Conservation (phyloP, 1,140 invertebrate genomes). For the Forficula auricularia region DNA sequence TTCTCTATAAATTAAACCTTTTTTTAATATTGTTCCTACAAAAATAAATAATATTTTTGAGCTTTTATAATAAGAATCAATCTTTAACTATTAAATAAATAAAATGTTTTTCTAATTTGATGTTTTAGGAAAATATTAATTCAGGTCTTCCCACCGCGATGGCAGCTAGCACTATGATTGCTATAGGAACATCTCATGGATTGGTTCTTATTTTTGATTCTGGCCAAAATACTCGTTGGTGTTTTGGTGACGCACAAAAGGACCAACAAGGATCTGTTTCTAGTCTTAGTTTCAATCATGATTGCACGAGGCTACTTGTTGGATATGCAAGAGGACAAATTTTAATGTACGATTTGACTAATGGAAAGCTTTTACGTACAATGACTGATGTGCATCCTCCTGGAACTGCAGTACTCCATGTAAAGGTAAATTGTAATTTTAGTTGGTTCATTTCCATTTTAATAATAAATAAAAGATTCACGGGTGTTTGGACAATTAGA, state of each 20-base stretch:
- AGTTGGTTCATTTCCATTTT: too few relatives aligned
- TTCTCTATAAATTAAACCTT: too few relatives aligned
- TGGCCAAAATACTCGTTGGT: constrained; percentile 71
- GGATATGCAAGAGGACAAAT: constrained; percentile 78
- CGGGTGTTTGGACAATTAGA: too few relatives aligned
- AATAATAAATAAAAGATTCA: constrained; percentile 9
- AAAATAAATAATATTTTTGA: too few relatives aligned
- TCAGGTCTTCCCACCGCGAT: constrained; percentile 72
- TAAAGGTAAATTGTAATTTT: constrained; percentile 60
- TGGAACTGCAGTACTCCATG: constrained; percentile 68
- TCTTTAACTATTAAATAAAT: too few relatives aligned
- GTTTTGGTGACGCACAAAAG: constrained; percentile 41
- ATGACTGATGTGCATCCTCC: constrained; percentile 73
- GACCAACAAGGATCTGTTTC: constrained; percentile 60
- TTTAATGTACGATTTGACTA: constrained; percentile 60
- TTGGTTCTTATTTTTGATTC: constrained; percentile 76
- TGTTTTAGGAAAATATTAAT: constrained; percentile 68
- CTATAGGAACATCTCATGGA: constrained; percentile 84
- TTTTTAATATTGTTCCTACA: too few relatives aligned
- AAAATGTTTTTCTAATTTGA: constrained; percentile 17
- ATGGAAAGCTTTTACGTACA: constrained; percentile 57
- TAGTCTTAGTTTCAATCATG: constrained; percentile 65
- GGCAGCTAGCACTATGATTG: constrained; percentile 59
- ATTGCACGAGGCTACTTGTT: constrained; percentile 66
- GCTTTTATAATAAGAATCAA: too few relatives aligned